These are phyloP conservation scores for Thymelicus lineola DNA, from an alignment of 2,888 invertebrate genomes.

Conservation along the genomic window DNA sequence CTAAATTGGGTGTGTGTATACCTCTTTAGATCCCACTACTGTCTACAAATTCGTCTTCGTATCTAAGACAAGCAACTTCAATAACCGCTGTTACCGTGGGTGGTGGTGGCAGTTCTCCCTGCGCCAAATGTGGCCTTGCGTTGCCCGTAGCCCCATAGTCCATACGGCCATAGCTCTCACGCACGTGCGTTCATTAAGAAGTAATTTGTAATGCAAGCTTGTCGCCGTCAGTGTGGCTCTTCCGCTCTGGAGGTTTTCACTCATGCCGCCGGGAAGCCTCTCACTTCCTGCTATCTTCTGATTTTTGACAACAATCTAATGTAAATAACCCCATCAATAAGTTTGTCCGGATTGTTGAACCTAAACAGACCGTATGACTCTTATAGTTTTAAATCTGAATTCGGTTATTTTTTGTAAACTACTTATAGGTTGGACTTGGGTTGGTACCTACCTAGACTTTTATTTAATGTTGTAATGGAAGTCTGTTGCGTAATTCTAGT, in stretches of 20 bases:
- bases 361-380: not conserved
- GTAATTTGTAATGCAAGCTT: conserved; percentile 80
- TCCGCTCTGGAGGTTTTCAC: conserved; percentile 75
- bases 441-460: too few species aligned
- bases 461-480: too few species aligned
- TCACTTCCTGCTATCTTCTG: conserved; percentile 74
- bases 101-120: conserved; percentile 20
- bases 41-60: not conserved
- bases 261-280: conserved; percentile 72
- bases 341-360: conserved; percentile 58
- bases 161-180: conserved; percentile 39
- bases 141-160: too few species aligned
- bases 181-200: conserved; percentile 77
- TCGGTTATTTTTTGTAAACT: too few species aligned
- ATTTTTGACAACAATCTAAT: conserved; percentile 75
- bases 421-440: too few species aligned
- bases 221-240: conserved; percentile 63
- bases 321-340: conserved; percentile 59
- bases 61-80: not conserved
- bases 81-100: conserved; percentile 3
- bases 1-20: too few species aligned
- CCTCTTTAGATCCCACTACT: too few species aligned
- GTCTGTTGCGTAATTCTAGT: conserved; percentile 1
- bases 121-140: conserved; percentile 14
- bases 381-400: too few species aligned